Base-by-base conservation (phyloP, 2,113 vertebrate species). In the Sardina pilchardus region DNA sequence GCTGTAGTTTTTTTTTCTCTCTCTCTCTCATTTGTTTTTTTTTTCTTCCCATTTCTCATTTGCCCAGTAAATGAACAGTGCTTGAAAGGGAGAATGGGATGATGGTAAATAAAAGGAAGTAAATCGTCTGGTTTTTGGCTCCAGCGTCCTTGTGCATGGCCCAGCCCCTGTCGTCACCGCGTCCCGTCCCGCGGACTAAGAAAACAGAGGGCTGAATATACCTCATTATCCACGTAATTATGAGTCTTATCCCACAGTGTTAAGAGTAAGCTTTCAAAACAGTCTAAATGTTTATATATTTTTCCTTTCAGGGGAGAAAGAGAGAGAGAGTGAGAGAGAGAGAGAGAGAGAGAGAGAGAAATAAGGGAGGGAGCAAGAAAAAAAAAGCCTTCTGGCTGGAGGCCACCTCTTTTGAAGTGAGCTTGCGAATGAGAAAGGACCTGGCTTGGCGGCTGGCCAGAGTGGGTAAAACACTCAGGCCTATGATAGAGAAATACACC, bases 171-270 rank as follows among this genome's bases (percentile, higher is more conserved):
- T 83, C 67, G 53, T 88, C 82, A 84, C 67, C 34, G 83, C n/a
- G 50, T 84, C 85, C 82, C 21, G 50, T 63, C 80, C 26, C 19
- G 6, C 21, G 45, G 45, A 53, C 50, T 83, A 85, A 81, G 83
- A 85, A 85, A 88, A 85, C 50, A 88, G 45, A 80, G 59, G 12
- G 53, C 42, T 83, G 87, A 85, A 83, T 83, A 50, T 21, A 6
- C 86, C 85, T 90, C 88, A 87, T 89, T 87, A 92, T 89, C 88
- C 47, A 85, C 5, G 56, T 89, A 90, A 90, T 91, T 91, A 91
- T 83, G 85, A 81, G 59, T 78, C 85, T 88, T 87, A 90, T 85
- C 81, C 89, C 44, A 87, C 88, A 92, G 82, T 87, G 86, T 82
- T 87, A 88, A 88, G 89, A 81, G 83, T 91, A 88, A 89, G 53